These are phyloP conservation scores for Meriones unguiculatus DNA, from an alignment of 2,113 vertebrate genomes.

Conservation along the genomic window DNA sequence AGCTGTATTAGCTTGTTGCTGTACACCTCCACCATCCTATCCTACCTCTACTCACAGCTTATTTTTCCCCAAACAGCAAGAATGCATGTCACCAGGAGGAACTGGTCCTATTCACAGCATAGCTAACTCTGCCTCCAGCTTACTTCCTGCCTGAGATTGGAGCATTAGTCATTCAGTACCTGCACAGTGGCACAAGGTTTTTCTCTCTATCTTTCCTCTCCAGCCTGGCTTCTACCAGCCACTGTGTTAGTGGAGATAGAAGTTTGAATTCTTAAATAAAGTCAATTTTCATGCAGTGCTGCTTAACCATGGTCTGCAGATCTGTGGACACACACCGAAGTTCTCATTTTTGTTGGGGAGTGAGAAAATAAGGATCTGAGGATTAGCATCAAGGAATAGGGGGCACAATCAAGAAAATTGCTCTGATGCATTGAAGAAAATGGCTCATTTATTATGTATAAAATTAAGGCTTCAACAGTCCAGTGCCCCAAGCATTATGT, in stretches of 20 bases:
- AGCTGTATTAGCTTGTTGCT: too few species aligned
- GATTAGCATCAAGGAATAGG: neutral
- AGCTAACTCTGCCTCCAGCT: rapidly evolving
- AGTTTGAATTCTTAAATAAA: neutral
- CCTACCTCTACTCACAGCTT: too few species aligned
- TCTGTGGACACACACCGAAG: rapidly evolving
- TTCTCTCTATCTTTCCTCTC: neutral
- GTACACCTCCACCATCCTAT: too few species aligned
- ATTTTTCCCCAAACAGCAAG: neutral
- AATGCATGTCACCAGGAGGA: neutral
- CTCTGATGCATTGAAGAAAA: neutral
- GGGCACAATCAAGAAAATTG: neutral
- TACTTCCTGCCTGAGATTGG: neutral
- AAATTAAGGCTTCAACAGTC: neutral
- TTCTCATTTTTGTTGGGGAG: neutral
- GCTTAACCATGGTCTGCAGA: neutral
- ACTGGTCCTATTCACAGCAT: neutral
- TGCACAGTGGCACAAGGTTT: neutral
- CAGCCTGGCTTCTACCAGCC: neutral
- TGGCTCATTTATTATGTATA: neutral
- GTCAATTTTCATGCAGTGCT: neutral
- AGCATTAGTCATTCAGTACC: neutral
- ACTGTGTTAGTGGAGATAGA: neutral
- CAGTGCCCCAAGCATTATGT: neutral
- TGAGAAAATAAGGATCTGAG: neutral